Percentiles rank a stretch among this genome's conserved stretches.
Evolutionary conservation across 64 coral and sea anemone species (phyloP).

Genomic region (Stichodactyla mertensii): DNA sequence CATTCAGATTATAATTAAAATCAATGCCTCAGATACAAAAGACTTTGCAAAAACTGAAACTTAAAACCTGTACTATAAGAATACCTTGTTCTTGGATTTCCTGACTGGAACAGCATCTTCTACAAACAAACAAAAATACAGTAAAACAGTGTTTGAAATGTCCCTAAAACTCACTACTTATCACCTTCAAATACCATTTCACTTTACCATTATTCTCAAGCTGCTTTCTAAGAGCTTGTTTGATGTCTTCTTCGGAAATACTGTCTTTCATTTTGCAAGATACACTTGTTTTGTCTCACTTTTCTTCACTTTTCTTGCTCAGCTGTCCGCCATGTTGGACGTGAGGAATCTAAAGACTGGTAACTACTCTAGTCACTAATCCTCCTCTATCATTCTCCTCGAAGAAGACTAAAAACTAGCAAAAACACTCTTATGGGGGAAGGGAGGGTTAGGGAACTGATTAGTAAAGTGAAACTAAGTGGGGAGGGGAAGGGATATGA

Average conservation of each 20-base stretch:
- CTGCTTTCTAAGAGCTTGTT: background rate
- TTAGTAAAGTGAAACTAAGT: background rate
- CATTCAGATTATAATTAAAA: no score
- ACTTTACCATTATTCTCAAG: slow-evolving; percentile 5
- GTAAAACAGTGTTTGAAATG: background rate
- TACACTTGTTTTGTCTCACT: background rate
- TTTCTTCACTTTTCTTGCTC: background rate
- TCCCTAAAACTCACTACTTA: background rate
- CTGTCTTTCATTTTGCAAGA: slow-evolving; percentile 11
- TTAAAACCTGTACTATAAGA: no score
- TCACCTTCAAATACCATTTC: background rate
- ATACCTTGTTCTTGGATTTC: background rate
- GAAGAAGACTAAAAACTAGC: no score
- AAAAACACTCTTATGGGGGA: background rate
- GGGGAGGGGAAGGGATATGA: background rate
- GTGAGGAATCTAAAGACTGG: slow-evolving; percentile 4
- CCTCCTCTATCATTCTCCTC: background rate
- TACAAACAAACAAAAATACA: background rate
- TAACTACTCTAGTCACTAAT: background rate
- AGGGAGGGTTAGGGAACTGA: background rate
- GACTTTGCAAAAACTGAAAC: no score
- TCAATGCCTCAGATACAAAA: no score
- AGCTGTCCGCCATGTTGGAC: slow-evolving; percentile 27
- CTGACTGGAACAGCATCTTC: background rate
- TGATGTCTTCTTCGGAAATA: slow-evolving; percentile 6